Percentiles rank a stretch among this genome's conserved stretches.
phyloP scores from a whole-genome alignment of 23 tunicate species.

The Halocynthia roretzi region DNA sequence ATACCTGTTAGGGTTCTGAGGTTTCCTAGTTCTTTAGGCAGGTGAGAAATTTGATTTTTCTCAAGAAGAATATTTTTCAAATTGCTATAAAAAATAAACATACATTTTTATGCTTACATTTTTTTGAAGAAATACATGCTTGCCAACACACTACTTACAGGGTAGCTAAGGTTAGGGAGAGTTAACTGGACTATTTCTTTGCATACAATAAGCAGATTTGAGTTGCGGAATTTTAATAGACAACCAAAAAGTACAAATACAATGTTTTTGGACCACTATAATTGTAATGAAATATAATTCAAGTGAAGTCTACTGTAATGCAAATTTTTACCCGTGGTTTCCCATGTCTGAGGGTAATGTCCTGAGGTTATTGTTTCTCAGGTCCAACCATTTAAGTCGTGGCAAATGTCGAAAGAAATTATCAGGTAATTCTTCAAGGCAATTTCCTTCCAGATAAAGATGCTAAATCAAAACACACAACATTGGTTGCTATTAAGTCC shows the following conservation, averaged over 20 bases:
- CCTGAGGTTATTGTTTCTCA: constrained; percentile 53
- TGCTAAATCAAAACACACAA: constrained; percentile 34
- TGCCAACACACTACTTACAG: not conserved
- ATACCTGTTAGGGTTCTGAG: constrained; percentile 56
- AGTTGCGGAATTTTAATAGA: not conserved
- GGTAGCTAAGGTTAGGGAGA: not conserved
- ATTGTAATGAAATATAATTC: not conserved
- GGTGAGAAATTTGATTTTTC: constrained; percentile 49
- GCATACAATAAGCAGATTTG: too few relatives aligned
- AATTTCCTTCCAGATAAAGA: constrained; percentile 70
- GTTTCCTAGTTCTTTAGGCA: constrained; percentile 76
- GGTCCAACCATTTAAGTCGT: constrained; percentile 66
- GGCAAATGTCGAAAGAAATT: constrained; percentile 80
- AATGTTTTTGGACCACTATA: not conserved
- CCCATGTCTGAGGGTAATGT: constrained; percentile 58
- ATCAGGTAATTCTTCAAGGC: constrained; percentile 50
- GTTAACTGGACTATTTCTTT: not conserved
- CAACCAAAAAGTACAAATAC: not conserved
- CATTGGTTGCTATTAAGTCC: not conserved
- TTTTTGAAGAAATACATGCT: not conserved
- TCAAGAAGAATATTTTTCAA: constrained; percentile 66
- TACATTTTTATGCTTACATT: not conserved
- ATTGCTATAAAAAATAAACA: constrained; percentile 26
- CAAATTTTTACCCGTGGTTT: constrained; percentile 51
- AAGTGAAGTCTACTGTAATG: not conserved